These are phyloP conservation scores for Platysternon megacephalum DNA, from an alignment of 2,113 vertebrate species.

Conservation along the genomic window DNA sequence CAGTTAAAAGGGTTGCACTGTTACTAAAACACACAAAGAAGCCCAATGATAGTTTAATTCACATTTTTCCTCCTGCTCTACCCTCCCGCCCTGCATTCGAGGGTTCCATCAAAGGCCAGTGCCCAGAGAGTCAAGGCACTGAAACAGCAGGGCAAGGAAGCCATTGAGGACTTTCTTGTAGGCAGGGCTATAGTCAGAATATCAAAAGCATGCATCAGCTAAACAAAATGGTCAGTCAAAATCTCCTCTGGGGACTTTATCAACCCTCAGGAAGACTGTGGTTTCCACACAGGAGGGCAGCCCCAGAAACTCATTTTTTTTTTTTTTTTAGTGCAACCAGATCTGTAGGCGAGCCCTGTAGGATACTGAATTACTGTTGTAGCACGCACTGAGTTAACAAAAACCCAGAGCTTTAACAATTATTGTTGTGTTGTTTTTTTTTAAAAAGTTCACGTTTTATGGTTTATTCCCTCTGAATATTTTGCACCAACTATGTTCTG, in stretches of 20 bases:
- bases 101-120: conserved; percentile 64
- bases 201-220: conserved; percentile 73
- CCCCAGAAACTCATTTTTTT: conserved; percentile 35
- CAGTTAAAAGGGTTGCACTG: conserved; percentile 67
- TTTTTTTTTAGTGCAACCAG: conserved; percentile 44
- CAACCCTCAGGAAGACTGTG: conserved; percentile 67
- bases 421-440: conserved; percentile 53
- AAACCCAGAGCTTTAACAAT: conserved; percentile 55
- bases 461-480: conserved; percentile 41
- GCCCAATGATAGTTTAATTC: conserved; percentile 67
- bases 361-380: conserved; percentile 51
- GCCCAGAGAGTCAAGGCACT: conserved; percentile 58
- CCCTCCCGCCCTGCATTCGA: conserved; percentile 12
- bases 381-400: conserved; percentile 57
- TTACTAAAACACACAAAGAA: conserved; percentile 71
- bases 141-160: conserved; percentile 58
- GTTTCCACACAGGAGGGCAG: conserved; percentile 61
- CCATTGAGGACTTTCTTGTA: conserved; percentile 38
- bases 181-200: conserved; percentile 59
- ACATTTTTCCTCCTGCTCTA: conserved; percentile 60
- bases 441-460: conserved; percentile 29
- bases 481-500: conserved; percentile 5
- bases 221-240: conserved; percentile 40
- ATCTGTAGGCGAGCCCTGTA: conserved; percentile 49
- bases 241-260: conserved; percentile 46